phyloP scores from a whole-genome alignment of 2,113 vertebrate genomes.

The Proterorhinus semilunaris region DNA sequence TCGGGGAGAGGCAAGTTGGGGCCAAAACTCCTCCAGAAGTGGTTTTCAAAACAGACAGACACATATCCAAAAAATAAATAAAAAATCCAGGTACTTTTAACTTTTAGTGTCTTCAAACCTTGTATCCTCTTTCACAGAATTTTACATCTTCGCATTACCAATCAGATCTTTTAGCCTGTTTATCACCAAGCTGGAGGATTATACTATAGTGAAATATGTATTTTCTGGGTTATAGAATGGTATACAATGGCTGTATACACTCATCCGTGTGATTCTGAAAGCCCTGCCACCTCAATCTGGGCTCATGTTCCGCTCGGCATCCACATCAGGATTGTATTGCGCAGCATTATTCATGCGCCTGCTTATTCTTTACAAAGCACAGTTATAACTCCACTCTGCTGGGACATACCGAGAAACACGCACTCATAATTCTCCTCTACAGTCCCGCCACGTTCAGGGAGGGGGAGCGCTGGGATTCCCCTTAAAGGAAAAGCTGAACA shows the following conservation, averaged over 20 bases:
- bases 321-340: not conserved
- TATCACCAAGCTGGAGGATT: too few relatives aligned
- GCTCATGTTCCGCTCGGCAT: constrained; percentile 12
- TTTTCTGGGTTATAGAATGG: too few relatives aligned
- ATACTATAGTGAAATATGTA: too few relatives aligned
- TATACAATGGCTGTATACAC: not conserved
- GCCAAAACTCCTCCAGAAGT: too few relatives aligned
- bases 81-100: too few relatives aligned
- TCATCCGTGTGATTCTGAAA: constrained; percentile 2
- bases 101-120: too few relatives aligned
- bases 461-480: constrained; percentile 29
- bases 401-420: constrained; percentile 19
- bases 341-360: not conserved
- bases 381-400: constrained; percentile 15
- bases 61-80: too few relatives aligned
- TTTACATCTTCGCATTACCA: too few relatives aligned
- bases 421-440: constrained; percentile 27
- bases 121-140: too few relatives aligned
- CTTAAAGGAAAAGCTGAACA: constrained; percentile 31
- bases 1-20: too few relatives aligned
- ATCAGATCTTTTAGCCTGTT: too few relatives aligned
- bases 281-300: constrained; percentile 16
- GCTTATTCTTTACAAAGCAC: constrained; percentile 5
- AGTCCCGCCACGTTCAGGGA: constrained; percentile 24
- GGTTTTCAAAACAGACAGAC: too few relatives aligned